Evolutionary conservation across 2,888 invertebrate species (phyloP).

Genomic region (Rhynchonema sp.): DNA sequence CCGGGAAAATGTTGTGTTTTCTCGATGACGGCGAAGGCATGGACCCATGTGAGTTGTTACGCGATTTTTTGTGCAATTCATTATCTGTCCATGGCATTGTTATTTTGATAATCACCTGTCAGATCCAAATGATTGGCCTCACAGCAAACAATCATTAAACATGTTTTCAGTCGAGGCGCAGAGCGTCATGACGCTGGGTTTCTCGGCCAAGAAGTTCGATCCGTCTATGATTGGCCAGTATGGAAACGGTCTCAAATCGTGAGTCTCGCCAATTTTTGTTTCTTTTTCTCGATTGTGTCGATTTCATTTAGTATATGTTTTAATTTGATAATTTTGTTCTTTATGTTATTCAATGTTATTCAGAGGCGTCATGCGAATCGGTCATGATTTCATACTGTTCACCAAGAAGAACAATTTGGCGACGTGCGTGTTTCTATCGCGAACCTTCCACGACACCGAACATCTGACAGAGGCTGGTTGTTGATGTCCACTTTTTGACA

Average conservation of each 20-base stretch:
- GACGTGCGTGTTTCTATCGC: conserved; percentile 32
- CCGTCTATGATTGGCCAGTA: conserved; percentile 34
- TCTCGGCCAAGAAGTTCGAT: conserved; percentile 16
- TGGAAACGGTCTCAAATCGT: conserved; percentile 37
- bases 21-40: conserved; percentile 35
- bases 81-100: too few species aligned
- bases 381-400: conserved; percentile 34
- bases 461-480: conserved; percentile 28
- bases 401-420: conserved; percentile 31
- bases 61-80: too few species aligned
- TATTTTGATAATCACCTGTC: too few species aligned
- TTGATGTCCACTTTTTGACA: background rate
- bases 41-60: conserved; percentile 24
- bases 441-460: conserved; percentile 34
- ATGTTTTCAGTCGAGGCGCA: conserved; percentile 31
- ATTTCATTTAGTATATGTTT: background rate
- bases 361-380: conserved; percentile 35
- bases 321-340: background rate
- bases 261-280: conserved; percentile 15
- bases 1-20: conserved; percentile 30
- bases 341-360: conserved; percentile 7
- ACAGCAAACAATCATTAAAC: too few species aligned
- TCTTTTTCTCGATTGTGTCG: background rate
- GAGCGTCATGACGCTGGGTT: conserved; percentile 30
- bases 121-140: too few species aligned